Evolutionary conservation across 2,113 vertebrate genomes (phyloP), one percentile per base, ranked within the genome.

Genomic region (Macrotus californicus): DNA sequence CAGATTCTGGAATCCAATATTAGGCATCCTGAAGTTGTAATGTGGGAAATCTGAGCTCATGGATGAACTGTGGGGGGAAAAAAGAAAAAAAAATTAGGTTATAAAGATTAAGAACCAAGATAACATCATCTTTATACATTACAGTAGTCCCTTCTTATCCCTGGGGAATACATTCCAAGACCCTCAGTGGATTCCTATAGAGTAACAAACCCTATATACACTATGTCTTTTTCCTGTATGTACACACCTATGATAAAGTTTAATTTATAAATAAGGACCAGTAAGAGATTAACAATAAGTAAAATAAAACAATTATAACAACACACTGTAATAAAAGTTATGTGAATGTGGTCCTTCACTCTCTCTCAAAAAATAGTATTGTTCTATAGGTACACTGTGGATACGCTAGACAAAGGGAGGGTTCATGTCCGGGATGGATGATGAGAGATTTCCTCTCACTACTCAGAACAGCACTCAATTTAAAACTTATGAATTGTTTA

Each of bases 1-100:
- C 97, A 99, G 99, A 97, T 99, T 99, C 98, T 99, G 99, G 98
- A 99, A 99, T 98, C 99, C 99, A 89, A 99, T 99, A 98, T 99
- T 99, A 97, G 99, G 99, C 99, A 99, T 99, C 98, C 99, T 99
- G 99, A 99, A 99, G 98, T 98, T 99, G 98, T 99, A 99, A 98
- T 99, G 99, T 96, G 99, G 99, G 97, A 99, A 99, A 98, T 99
- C 99, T 4, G 99, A 99, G 99, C 98, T 99, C 99, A 99, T 99
- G 99, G 99, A 99, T 99, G 98, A 98, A 99, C 99, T 99, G 98
- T 2, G 72, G 91, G 66, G 90, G 93, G 82, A 97, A 97, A 73
- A 97, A n/a, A 96, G 77, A 61, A 26, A 8, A 67, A 87, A 92
- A 76, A 96, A 77, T 69, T 85, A 0, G 69, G 11, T 5, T 67